phyloP scores from a whole-genome alignment of 2,797 vertebrate species.

The Enteromius mattozi region DNA sequence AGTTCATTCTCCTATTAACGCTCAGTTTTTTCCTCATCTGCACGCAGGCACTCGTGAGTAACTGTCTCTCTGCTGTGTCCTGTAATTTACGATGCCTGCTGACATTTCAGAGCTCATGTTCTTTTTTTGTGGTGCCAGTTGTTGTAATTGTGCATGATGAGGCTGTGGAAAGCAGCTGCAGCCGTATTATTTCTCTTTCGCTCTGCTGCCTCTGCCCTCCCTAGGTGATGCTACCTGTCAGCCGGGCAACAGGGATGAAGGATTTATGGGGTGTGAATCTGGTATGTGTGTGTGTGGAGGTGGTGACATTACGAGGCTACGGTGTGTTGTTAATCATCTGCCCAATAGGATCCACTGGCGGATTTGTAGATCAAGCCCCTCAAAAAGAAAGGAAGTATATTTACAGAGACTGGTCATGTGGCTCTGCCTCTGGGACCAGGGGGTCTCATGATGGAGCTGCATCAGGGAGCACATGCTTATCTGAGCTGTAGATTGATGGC shows the following conservation, averaged over 20 bases:
- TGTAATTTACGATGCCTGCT: background rate
- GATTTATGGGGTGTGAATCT: constrained; percentile 52
- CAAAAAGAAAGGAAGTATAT: background rate
- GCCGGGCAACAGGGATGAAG: constrained; percentile 23
- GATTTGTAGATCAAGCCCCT: background rate
- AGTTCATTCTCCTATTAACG: background rate
- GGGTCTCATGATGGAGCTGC: constrained; percentile 1
- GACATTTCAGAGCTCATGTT: constrained; percentile 34
- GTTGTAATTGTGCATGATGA: constrained; percentile 36
- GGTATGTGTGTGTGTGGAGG: constrained; percentile 47
- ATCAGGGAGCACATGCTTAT: constrained; percentile 26
- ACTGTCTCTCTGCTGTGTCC: background rate
- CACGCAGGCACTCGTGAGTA: background rate
- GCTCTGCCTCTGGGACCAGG: background rate
- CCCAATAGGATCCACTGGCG: constrained; percentile 30
- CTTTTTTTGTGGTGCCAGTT: constrained; percentile 22
- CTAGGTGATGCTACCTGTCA: constrained; percentile 53
- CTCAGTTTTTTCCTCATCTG: background rate
- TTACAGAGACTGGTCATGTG: background rate
- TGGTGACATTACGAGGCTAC: constrained; percentile 24
- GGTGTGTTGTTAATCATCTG: constrained; percentile 52
- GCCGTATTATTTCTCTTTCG: constrained; percentile 22
- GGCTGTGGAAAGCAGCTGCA: constrained; percentile 35
- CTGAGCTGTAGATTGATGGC: constrained; percentile 9
- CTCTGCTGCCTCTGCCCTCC: constrained; percentile 35